These are phyloP conservation scores for Xanthia icteritia DNA, from an alignment of 2,888 invertebrate species.

Conservation along the genomic window DNA sequence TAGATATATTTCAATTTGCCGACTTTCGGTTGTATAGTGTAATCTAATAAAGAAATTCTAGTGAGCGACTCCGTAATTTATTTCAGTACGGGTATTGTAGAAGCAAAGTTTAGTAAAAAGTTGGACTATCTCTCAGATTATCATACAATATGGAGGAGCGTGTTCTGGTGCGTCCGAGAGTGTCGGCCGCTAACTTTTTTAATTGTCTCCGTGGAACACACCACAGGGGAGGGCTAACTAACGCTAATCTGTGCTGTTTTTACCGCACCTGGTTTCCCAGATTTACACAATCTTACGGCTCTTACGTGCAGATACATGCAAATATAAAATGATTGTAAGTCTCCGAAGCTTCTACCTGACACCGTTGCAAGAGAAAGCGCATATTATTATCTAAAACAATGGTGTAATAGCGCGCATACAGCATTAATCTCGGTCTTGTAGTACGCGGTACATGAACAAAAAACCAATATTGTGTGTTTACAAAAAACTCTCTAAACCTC, in stretches of 20 bases:
- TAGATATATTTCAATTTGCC: slow-evolving; percentile 36
- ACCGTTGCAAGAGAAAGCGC: slow-evolving; percentile 70
- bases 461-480: slow-evolving; percentile 41
- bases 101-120: slow-evolving; percentile 67
- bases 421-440: slow-evolving; percentile 48
- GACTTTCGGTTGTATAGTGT: slow-evolving; percentile 51
- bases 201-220: slow-evolving; percentile 59
- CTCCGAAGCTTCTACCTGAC: slow-evolving; percentile 57
- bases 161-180: slow-evolving; percentile 48
- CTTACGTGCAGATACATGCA: slow-evolving; percentile 17
- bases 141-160: slow-evolving; percentile 69
- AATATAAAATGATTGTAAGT: slow-evolving; percentile 47
- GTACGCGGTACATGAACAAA: slow-evolving; percentile 18
- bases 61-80: slow-evolving; percentile 56
- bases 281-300: slow-evolving; percentile 36
- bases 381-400: slow-evolving; percentile 72
- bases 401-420: slow-evolving; percentile 55
- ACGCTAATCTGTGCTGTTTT: slow-evolving; percentile 54
- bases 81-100: slow-evolving; percentile 56
- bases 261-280: slow-evolving; percentile 17
- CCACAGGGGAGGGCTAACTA: slow-evolving; percentile 37
- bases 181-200: slow-evolving; percentile 63
- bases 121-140: slow-evolving; percentile 69
- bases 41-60: slow-evolving; percentile 62
- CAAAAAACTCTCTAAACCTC: slow-evolving; percentile 18